Evolutionary conservation across 1,140 invertebrate species (phyloP).

Genomic region (Wiebesia pumilae): DNA sequence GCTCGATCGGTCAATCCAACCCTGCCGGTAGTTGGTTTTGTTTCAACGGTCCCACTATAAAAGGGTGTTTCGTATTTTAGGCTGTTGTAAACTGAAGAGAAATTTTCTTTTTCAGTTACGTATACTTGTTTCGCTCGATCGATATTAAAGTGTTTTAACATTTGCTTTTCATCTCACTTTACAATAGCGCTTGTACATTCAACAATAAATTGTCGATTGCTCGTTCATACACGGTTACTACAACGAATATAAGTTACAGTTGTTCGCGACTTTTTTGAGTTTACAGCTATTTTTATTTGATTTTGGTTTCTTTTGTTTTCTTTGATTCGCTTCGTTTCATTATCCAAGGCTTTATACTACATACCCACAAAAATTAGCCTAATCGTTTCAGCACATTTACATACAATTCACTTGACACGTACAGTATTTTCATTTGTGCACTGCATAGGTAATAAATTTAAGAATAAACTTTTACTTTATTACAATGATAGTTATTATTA

Average conservation of each 20-base stretch:
- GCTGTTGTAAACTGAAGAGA: background rate
- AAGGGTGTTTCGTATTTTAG: background rate
- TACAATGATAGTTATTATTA: too few species aligned
- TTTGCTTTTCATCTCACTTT: slow-evolving; percentile 15
- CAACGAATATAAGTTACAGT: background rate
- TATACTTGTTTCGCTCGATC: slow-evolving; percentile 2
- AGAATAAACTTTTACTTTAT: too few species aligned
- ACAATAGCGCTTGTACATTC: background rate
- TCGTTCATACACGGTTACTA: background rate
- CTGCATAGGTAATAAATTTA: too few species aligned
- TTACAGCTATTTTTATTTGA: background rate
- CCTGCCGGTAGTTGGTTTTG: background rate
- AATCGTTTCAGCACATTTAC: slow-evolving; percentile 13
- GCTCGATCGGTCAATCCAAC: slow-evolving; percentile 34
- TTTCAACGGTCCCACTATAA: background rate
- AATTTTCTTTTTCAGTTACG: slow-evolving; percentile 1
- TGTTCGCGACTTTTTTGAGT: background rate
- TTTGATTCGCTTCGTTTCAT: background rate
- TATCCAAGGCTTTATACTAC: background rate
- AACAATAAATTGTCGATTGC: background rate
- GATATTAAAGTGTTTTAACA: slow-evolving; percentile 13
- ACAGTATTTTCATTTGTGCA: too few species aligned
- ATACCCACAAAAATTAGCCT: slow-evolving; percentile 33
- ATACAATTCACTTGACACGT: too few species aligned
- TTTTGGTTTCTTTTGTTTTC: background rate